These are phyloP conservation scores for Anaspis maculata DNA, from an alignment of 2,888 invertebrate species.

Conservation along the genomic window DNA sequence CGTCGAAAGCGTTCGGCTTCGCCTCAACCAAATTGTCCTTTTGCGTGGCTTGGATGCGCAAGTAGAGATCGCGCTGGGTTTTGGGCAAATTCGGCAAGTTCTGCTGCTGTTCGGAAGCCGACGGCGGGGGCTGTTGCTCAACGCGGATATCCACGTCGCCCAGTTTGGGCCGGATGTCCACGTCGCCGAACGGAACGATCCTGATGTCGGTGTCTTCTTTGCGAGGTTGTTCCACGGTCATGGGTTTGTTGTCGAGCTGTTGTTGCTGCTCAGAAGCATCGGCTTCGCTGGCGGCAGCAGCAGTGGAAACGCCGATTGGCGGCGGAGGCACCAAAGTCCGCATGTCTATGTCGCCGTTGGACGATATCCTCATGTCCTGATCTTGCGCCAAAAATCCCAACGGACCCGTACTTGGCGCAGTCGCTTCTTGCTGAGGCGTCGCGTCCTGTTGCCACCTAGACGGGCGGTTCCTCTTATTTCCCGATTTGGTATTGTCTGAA, in stretches of 20 bases:
- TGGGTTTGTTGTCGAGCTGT: too few relatives aligned
- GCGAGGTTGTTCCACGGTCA: not conserved
- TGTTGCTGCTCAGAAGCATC: not conserved
- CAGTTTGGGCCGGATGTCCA: conserved; percentile 39
- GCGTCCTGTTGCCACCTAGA: conserved; percentile 39
- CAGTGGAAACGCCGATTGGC: too few relatives aligned
- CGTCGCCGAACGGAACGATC: conserved; percentile 30
- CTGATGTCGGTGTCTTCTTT: conserved; percentile 24
- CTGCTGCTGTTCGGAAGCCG: conserved; percentile 16
- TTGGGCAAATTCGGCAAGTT: conserved; percentile 53
- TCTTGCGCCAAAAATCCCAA: conserved; percentile 34
- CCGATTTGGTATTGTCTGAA: conserved; percentile 24
- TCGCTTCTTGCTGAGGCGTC: conserved; percentile 21
- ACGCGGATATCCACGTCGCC: conserved; percentile 17
- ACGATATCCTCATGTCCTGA: conserved; percentile 40
- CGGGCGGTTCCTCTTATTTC: conserved; percentile 26
- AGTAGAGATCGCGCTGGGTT: conserved; percentile 56
- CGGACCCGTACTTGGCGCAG: conserved; percentile 16
- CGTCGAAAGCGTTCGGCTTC: conserved; percentile 17
- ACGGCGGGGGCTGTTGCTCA: conserved; percentile 14
- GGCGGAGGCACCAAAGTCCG: conserved; percentile 31
- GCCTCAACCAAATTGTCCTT: conserved; percentile 42
- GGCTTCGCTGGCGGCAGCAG: conserved; percentile 3
- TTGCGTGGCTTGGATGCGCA: conserved; percentile 59
- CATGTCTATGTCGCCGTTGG: conserved; percentile 43